These are phyloP conservation scores for Operophtera brumata DNA, from an alignment of 2,888 invertebrate genomes.

Conservation along the genomic window DNA sequence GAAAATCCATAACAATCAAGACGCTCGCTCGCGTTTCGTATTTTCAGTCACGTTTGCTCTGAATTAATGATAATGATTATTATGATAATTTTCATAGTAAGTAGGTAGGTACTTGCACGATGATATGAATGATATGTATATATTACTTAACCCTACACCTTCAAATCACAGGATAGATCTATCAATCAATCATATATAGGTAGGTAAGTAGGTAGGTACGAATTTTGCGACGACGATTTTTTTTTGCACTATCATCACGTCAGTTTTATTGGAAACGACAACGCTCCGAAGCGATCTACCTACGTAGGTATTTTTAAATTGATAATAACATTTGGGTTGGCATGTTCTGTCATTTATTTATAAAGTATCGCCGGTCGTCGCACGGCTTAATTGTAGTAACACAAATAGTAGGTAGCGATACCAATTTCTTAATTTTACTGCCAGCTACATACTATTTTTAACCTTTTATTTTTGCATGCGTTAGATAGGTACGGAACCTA, in stretches of 20 bases:
- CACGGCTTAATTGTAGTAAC: slow-evolving; percentile 3
- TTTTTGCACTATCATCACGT: no score
- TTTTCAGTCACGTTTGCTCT: slow-evolving; percentile 15
- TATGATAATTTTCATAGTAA: background rate
- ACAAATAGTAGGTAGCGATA: slow-evolving; percentile 29
- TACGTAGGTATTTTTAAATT: background rate
- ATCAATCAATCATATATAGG: no score
- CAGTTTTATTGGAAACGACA: no score
- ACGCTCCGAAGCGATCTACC: no score
- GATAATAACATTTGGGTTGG: background rate
- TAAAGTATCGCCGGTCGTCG: slow-evolving; percentile 2
- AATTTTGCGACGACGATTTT: no score
- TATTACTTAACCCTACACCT: background rate
- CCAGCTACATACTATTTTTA: slow-evolving; percentile 67
- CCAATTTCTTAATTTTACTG: slow-evolving; percentile 58
- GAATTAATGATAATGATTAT: background rate
- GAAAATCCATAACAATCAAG: slow-evolving; percentile 15
- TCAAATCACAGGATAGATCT: no score
- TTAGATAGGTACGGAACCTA: slow-evolving; percentile 41
- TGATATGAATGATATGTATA: background rate
- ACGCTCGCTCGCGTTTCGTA: slow-evolving; percentile 3
- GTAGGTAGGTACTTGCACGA: background rate
- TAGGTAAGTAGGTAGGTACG: no score
- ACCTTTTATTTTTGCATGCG: slow-evolving; percentile 51
- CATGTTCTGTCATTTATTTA: slow-evolving; percentile 5